Conservation (phyloP, 2,113 vertebrate genomes). For the Trematocara nigrifrons region DNA sequence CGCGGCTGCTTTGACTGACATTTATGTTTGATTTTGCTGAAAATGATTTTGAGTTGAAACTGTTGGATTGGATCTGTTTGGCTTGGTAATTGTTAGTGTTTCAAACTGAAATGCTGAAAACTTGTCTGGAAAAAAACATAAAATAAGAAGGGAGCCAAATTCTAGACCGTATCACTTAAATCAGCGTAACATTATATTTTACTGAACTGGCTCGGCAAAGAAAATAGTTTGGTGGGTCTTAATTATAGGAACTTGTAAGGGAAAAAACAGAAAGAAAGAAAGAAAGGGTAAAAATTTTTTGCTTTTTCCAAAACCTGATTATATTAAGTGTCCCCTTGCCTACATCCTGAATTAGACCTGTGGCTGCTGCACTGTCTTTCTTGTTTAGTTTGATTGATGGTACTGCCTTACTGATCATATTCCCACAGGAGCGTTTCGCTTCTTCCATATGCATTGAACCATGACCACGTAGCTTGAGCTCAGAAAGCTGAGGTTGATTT, state of each 20-base stretch:
- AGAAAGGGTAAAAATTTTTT: background rate
- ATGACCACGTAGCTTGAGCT: slow-evolving; percentile 1
- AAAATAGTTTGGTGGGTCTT: background rate
- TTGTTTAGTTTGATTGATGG: slow-evolving; percentile 48
- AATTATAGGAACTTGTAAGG: background rate
- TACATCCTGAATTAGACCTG: slow-evolving; percentile 1
- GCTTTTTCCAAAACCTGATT: background rate
- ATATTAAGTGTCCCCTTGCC: background rate
- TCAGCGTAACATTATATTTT: background rate
- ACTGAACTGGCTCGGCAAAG: background rate
- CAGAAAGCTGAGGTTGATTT: slow-evolving; percentile 9
- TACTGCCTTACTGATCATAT: slow-evolving; percentile 2
- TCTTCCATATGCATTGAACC: slow-evolving; percentile 9
- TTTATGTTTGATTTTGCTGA: background rate
- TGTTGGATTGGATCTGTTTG: background rate
- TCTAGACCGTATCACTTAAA: background rate
- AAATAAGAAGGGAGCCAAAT: background rate
- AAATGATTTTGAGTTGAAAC: background rate
- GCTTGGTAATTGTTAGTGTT: background rate
- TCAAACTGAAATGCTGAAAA: background rate
- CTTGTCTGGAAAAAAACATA: background rate
- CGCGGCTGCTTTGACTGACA: background rate
- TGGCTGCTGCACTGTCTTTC: background rate
- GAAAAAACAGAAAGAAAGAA: background rate
- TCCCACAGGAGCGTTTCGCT: slow-evolving; percentile 12